Evolutionary conservation across 2,888 invertebrate genomes (phyloP), one percentile per base, ranked within the genome.

Genomic region (Pyrgus malvae): DNA sequence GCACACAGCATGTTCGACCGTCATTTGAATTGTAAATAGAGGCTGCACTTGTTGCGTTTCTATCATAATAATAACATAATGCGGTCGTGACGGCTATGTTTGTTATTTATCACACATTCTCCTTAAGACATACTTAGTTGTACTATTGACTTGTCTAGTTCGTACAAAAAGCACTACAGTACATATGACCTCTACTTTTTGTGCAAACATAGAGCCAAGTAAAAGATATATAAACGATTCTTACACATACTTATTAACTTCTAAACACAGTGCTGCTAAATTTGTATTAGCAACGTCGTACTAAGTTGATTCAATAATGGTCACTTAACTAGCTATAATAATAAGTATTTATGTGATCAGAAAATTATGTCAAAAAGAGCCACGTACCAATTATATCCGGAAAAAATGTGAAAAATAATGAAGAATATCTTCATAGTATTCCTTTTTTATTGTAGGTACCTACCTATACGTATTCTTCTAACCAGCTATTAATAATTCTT

Each of bases 1-100:
- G 11, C 12, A 35, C 27, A 23, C 25, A 25, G 31, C 8, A n/a
- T 50, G 45, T 27, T 17, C 6, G 27, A 37, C 21, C 41, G 8
- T 54, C 50, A 64, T 66, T 63, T 62, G 64, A 63, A 67, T 67
- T 67, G 65, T 62, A 65, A 65, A 66, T 68, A 56, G 21, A 23
- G 27, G 31, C 29, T 45, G 54, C 37, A 27, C 29, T 46, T 40
- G 29, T 42, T 40, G 29, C 35, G 11, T 45, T 53, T 40, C 38
- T 38, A 42, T 27, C 8, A 38, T 38, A 40, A 33, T 49, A 42
- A 29, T 48, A 48, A 41, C 29, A 51, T 14, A n/a, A 29, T 42
- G 38, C 49, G 27, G 40, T 44, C 45, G 46, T 54, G 56, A 59
- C 59, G 59, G 48, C 35, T 49, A 21, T 31, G 21, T 48, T 59